Evolutionary conservation across 2,113 vertebrate species (phyloP), one percentile per base, ranked within the genome.

Genomic region (Bolborhynchus lineola): DNA sequence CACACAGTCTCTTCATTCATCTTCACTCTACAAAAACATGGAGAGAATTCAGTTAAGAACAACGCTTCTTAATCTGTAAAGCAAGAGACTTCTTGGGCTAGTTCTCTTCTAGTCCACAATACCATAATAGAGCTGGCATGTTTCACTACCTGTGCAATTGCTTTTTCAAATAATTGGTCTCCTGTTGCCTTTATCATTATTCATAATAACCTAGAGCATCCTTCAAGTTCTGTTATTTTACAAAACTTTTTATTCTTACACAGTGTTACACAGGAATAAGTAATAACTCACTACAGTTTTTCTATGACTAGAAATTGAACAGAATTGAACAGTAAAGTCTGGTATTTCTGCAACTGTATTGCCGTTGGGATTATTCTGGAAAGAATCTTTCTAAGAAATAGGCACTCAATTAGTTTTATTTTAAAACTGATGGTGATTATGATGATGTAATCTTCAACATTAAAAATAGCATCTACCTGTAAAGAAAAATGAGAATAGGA

Each of bases 1-100:
- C 4, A 25, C 89, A 97, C 7, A 24, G 94, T 64, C 63, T 68
- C 60, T 41, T 86, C 63, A 6, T 19, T 86, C 96, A 97, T 97
- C 87, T 96, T 94, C 50, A n/a, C 81, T 41, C 88, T 97, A 71
- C 63, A 64, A 24, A 26, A 71, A 55, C 21, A 29, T 1, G 33
- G n/a, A 67, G 49, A 69, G 13, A 12, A 19, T 57, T 70, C 79
- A 8, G 49, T 47, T 52, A 41, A 55, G 31, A 75, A 23, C 1
- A 14, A 16, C 13, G 71, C n/a, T 69, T 41, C 41, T 64, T n/a
- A 23, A 16, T n/a, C 31, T 37, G 0, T 7, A 49, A 29, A n/a
- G 67, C 49, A 16, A 33, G 33, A 29, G 13, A 65, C 29, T 26
- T 31, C 33, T 50, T 17, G 47, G 21, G 49, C 25, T 44, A 17